These are phyloP conservation scores for Parnassius orleans DNA, from an alignment of 2,888 invertebrate genomes.

Conservation along the genomic window DNA sequence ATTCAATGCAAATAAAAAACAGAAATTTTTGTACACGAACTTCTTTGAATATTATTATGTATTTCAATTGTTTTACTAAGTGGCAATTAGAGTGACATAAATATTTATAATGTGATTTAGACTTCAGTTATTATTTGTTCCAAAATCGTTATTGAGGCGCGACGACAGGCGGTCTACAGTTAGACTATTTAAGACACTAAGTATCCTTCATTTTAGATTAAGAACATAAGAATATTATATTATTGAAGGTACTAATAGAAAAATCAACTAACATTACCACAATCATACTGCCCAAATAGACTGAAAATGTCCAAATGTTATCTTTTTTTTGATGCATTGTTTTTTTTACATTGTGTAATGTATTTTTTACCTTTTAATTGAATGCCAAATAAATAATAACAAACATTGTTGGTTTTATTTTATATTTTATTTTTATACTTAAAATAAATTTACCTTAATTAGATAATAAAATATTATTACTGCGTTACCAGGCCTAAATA, in stretches of 20 bases:
- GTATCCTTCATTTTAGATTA: slow-evolving; percentile 29
- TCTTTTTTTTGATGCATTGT: slow-evolving; percentile 65
- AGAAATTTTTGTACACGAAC: neutral
- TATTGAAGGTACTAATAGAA: slow-evolving; percentile 26
- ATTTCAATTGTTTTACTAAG: neutral
- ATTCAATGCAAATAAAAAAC: slow-evolving; percentile 42
- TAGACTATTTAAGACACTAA: slow-evolving; percentile 25
- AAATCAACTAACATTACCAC: slow-evolving; percentile 29
- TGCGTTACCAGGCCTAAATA: slow-evolving; percentile 90
- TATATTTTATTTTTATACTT: slow-evolving; percentile 31
- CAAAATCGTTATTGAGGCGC: too few species aligned
- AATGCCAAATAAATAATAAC: slow-evolving; percentile 78
- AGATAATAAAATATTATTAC: slow-evolving; percentile 38
- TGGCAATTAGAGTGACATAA: too few species aligned
- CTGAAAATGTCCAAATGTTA: slow-evolving; percentile 78
- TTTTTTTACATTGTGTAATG: slow-evolving; percentile 75
- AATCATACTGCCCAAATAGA: slow-evolving; percentile 70
- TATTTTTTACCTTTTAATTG: slow-evolving; percentile 69
- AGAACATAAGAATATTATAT: slow-evolving; percentile 23
- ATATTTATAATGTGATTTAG: too few species aligned
- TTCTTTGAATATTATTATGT: neutral
- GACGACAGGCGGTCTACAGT: slow-evolving; percentile 9
- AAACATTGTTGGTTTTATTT: slow-evolving; percentile 47
- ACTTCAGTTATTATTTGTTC: too few species aligned
- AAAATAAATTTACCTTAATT: slow-evolving; percentile 22